Conservation (phyloP, 2,888 invertebrate genomes). For the Drosophila aldrichi region DNA sequence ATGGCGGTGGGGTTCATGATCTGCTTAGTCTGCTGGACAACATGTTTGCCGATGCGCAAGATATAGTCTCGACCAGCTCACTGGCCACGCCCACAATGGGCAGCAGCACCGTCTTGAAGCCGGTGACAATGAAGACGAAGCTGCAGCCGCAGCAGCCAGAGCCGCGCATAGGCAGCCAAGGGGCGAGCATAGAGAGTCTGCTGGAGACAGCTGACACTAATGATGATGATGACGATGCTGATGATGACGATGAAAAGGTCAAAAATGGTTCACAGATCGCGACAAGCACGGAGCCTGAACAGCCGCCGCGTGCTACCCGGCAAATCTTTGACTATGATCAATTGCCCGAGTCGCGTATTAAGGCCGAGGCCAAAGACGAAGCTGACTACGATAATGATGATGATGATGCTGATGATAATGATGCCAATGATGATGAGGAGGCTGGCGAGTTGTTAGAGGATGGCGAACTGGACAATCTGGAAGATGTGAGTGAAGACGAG, state of each 20-base stretch:
- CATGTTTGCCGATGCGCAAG: constrained; percentile 80
- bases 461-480: constrained; percentile 35
- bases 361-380: constrained; percentile 42
- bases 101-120: constrained; percentile 55
- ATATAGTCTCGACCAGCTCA: constrained; percentile 40
- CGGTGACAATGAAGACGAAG: constrained; percentile 62
- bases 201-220: constrained; percentile 36
- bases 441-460: constrained; percentile 27
- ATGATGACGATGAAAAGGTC: constrained; percentile 28
- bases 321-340: constrained; percentile 85
- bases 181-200: constrained; percentile 63
- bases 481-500: constrained; percentile 33
- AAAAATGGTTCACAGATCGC: constrained; percentile 52
- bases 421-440: constrained; percentile 36
- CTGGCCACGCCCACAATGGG: constrained; percentile 25
- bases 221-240: neutral
- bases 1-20: constrained; percentile 74
- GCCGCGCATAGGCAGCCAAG: constrained; percentile 71
- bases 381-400: constrained; percentile 60
- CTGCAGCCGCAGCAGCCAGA: constrained; percentile 59
- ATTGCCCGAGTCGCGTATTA: constrained; percentile 82
- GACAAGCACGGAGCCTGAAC: constrained; percentile 72
- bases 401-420: constrained; percentile 41
- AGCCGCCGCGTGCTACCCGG: constrained; percentile 79
- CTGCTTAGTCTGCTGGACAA: constrained; percentile 83